Base-by-base conservation (phyloP, 1,140 invertebrate species). In the Bombus consobrinus region DNA sequence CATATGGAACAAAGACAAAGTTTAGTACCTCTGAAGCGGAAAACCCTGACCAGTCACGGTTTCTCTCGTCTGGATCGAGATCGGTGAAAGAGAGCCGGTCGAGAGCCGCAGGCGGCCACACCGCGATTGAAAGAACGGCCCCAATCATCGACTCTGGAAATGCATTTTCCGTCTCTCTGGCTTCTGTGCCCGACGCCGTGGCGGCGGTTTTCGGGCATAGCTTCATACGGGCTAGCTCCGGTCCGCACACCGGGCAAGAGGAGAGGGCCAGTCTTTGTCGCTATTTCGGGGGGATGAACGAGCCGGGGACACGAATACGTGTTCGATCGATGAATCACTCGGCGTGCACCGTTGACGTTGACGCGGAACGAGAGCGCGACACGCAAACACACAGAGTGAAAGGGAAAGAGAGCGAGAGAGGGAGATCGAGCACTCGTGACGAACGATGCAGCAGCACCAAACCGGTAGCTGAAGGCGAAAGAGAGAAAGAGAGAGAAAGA, bases 241-340 rank as follows among this genome's bases (percentile, higher is more conserved):
- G n/a, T 66, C 73, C 62, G 59, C 72, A 81, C 62, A 73, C 71
- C 47, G 37, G 79, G 53, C 74, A 59, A 62, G 32, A 69, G 80
- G 88, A 78, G 86, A 88, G 88, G 84, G 81, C 87, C 89, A 93
- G 90, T 93, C 90, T 93, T 93, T 93, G 91, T 92, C 89, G 88
- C 89, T 93, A 91, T 93, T 94, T 91, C 83, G 91, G 91, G 91
- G 90, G 84, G 87, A 90, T 90, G 89, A 89, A 90, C 87, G 88
- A 80, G 76, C 68, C 87, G 83, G 88, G 85, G 87, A 93, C 89
- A 89, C 83, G 88, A 90, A 90, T 91, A 89, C 85, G 81, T 47
- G 83, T 89, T 90, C 92, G 91, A 94, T 94, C 92, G 92, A 93
- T 93, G 93, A 93, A 94, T 94, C 92, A 94, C 93, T 94, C 92